Evolutionary conservation across 2,888 invertebrate genomes (phyloP), one percentile per base, ranked within the genome.

Genomic region (Hemicrepidius hirtus): DNA sequence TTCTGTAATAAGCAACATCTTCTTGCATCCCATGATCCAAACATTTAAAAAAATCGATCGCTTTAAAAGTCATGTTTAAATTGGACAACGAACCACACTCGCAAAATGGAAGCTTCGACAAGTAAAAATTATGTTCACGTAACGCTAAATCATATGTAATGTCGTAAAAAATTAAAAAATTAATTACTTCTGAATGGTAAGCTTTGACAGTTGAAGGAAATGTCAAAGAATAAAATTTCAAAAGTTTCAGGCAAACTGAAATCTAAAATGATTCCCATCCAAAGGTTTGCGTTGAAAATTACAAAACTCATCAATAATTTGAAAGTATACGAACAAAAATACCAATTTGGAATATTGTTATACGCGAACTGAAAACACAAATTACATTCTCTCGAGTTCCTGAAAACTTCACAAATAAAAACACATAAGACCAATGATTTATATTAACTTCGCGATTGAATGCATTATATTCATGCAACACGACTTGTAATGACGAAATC

Each of bases 41-140:
- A 75, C 80, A 82, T 77, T 80, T 82, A 62, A 81, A 73, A 75
- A 83, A 80, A 73, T 77, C 75, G 46, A 80, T 72, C 35, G 82
- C 79, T 55, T 78, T 76, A 69, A 78, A 80, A 79, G 82, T 82
- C 71, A 74, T 79, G n/a, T n/a, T n/a, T n/a, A n/a, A n/a, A n/a
- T n/a, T n/a, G n/a, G n/a, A n/a, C n/a, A n/a, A n/a, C n/a, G n/a
- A n/a, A n/a, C n/a, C n/a, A n/a, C n/a, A n/a, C n/a, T n/a, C n/a
- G n/a, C n/a, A n/a, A n/a, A n/a, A n/a, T n/a, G n/a, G n/a, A n/a
- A n/a, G n/a, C 40, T 40, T 9, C 40, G 10, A 40, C 3, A 40
- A 12, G 10, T 40, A 40, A 40, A 40, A 40, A 6, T 40, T 40
- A n/a, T n/a, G n/a, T n/a, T n/a, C 24, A 24, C 3, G 24, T 24